These are phyloP conservation scores for Buathra laborator DNA, from an alignment of 2,888 invertebrate genomes.

Conservation along the genomic window DNA sequence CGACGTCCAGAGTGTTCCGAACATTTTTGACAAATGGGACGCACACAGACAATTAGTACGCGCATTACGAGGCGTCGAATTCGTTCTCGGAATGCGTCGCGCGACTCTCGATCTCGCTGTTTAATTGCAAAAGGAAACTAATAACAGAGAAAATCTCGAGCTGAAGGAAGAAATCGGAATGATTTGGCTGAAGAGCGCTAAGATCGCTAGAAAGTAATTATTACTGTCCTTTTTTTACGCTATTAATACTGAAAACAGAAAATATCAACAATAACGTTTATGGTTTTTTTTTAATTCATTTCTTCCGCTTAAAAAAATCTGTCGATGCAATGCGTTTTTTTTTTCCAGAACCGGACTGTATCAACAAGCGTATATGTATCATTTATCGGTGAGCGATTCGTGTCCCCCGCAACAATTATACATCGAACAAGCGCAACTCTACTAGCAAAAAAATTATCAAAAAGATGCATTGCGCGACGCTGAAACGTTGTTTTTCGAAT, in stretches of 20 bases:
- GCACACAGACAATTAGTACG: conserved; percentile 88
- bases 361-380: conserved; percentile 94
- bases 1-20: conserved; percentile 78
- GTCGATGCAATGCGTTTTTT: not conserved
- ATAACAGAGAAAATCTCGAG: conserved; percentile 84
- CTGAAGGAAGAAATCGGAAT: conserved; percentile 90
- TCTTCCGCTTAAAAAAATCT: not conserved
- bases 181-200: conserved; percentile 95
- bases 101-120: conserved; percentile 90
- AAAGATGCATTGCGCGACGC: conserved; percentile 91
- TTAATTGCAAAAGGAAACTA: conserved; percentile 85
- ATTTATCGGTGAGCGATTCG: conserved; percentile 92
- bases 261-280: not conserved
- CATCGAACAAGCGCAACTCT: conserved; percentile 96
- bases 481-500: conserved; percentile 89
- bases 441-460: conserved; percentile 94
- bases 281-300: too few relatives aligned
- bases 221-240: not conserved
- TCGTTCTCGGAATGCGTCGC: conserved; percentile 92
- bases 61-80: conserved; percentile 90
- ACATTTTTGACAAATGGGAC: conserved; percentile 90
- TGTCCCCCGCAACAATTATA: conserved; percentile 92
- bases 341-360: conserved; percentile 86
- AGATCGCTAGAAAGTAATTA: conserved; percentile 91
- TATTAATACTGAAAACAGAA: not conserved